A percentile compares a stretch with the other conserved stretches of the same genome.
Conservation (phyloP, 2,888 invertebrate genomes). For the Trichopoda pennipes region DNA sequence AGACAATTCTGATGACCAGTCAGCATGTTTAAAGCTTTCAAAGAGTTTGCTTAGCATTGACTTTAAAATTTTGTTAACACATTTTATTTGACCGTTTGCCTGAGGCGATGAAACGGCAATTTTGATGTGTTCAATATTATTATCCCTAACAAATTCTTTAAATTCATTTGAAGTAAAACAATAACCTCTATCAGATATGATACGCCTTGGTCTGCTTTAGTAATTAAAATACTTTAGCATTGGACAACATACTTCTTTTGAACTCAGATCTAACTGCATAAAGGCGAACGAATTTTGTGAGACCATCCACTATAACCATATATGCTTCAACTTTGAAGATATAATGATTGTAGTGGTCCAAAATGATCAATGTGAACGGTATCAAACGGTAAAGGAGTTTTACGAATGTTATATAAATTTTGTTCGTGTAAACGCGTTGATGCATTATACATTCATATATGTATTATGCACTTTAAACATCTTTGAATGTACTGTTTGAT, state of each 20-base stretch:
- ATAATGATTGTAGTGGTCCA: conserved; percentile 7
- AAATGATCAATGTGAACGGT: conserved; percentile 15
- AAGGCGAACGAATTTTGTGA: conserved; percentile 1
- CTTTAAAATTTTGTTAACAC: too few species aligned
- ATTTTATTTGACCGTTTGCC: background rate
- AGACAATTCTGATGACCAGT: too few species aligned
- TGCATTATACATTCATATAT: too few species aligned
- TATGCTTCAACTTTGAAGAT: conserved; percentile 6
- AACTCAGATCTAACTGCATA: background rate
- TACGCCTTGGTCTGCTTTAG: background rate
- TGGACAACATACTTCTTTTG: too few species aligned
- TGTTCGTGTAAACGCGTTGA: conserved; percentile 7
- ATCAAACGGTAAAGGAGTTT: conserved; percentile 6
- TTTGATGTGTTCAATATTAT: conserved; percentile 15
- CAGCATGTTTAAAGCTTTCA: too few species aligned
- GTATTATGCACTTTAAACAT: background rate
- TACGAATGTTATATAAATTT: conserved; percentile 11
- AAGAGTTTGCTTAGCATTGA: too few species aligned
- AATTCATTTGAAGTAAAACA: conserved; percentile 10
- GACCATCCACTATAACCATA: background rate
- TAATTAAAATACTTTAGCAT: too few species aligned
- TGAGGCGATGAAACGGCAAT: background rate
- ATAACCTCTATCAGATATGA: conserved; percentile 1
- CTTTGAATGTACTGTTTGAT: too few species aligned
- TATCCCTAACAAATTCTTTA: background rate